phyloP scores from a whole-genome alignment of 2,888 invertebrate genomes.

The Parnassius glacialis region DNA sequence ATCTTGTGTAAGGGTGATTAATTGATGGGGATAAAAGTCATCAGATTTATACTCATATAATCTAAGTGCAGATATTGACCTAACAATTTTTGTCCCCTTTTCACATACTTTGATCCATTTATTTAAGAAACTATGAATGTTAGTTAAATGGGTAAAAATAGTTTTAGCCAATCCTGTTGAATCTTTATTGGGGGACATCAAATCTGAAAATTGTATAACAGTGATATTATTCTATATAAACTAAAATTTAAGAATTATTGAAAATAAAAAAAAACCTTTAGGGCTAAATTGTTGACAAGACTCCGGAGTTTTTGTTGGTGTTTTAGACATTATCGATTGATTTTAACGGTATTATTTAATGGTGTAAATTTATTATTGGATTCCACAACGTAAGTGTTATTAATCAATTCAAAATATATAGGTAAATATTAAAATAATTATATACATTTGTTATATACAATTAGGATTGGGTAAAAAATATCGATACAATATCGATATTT shows the following conservation, averaged over 20 bases:
- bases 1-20: constrained; percentile 51
- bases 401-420: too few species aligned
- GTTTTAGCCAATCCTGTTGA: constrained; percentile 60
- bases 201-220: constrained; percentile 48
- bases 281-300: constrained; percentile 41
- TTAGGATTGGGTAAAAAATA: too few species aligned
- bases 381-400: too few species aligned
- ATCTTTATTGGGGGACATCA: constrained; percentile 57
- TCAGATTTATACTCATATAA: constrained; percentile 57
- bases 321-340: constrained; percentile 46
- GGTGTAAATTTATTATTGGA: too few species aligned
- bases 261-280: constrained; percentile 45
- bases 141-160: constrained; percentile 61
- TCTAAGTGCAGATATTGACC: constrained; percentile 53
- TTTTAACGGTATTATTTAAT: too few species aligned
- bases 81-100: constrained; percentile 57
- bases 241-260: neutral
- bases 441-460: too few species aligned
- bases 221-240: neutral
- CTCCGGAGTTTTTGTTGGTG: constrained; percentile 43
- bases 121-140: constrained; percentile 50
- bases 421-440: too few species aligned
- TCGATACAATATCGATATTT: too few species aligned
- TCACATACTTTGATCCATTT: constrained; percentile 59
- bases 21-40: constrained; percentile 55